These are phyloP conservation scores for Pogonocichla stellata DNA, from an alignment of 2,113 vertebrate genomes.

Conservation along the genomic window DNA sequence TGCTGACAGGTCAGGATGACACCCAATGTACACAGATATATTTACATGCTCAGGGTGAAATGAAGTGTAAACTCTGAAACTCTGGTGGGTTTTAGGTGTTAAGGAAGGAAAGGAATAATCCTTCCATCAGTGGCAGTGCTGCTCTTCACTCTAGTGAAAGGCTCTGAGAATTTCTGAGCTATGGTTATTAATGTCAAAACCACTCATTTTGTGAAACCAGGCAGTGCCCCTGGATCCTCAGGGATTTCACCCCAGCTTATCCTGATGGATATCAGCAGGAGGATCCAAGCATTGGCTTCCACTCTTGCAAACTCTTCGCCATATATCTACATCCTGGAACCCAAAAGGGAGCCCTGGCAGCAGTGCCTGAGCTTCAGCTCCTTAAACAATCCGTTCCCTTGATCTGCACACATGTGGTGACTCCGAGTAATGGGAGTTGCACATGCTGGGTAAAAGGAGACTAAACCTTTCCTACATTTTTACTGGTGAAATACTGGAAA, in stretches of 20 bases:
- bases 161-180: background rate
- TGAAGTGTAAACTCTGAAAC: background rate
- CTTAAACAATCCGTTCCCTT: background rate
- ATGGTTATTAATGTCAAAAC: background rate
- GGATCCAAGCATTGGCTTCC: background rate
- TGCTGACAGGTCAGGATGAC: background rate
- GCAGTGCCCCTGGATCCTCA: background rate
- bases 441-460: slow-evolving; percentile 8
- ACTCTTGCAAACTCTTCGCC: background rate
- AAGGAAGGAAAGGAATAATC: background rate
- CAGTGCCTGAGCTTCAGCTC: background rate
- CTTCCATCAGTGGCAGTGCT: background rate
- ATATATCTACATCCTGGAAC: background rate
- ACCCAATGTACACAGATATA: background rate
- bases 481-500: slow-evolving; percentile 49
- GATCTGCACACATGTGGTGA: background rate
- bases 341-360: background rate
- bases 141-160: background rate
- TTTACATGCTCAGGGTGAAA: accelerated
- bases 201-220: background rate
- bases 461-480: slow-evolving; percentile 36
- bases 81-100: background rate
- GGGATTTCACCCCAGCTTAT: background rate
- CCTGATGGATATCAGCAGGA: background rate
- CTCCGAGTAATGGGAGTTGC: background rate